Base-by-base conservation (phyloP, 2,888 invertebrate species). In the Drosophila mettleri region DNA sequence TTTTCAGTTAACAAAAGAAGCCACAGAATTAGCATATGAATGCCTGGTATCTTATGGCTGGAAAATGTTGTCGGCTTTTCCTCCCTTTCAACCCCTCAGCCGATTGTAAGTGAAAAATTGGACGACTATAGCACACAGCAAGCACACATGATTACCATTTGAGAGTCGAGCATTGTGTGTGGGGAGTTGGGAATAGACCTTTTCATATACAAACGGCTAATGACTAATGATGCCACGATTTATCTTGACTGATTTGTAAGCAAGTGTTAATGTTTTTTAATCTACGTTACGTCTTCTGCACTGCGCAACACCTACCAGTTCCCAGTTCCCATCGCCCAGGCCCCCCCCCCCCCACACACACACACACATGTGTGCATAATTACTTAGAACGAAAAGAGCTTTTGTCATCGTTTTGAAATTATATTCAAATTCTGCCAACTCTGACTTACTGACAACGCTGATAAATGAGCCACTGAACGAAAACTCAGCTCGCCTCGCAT, bases 221-320 rank as follows among this genome's bases (percentile, higher is more conserved):
- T 86, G 86, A 86, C 87, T 86, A 86, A 86, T 86, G 89, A 85
- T 89, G 68, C 70, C 43, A 68, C 71, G 68, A 86, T 86, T 86
- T 85, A 82, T 86, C 89, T 84, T 64, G 48, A 70, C 59, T 62
- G 77, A 71, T 81, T 82, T 83, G 72, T 62, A 60, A 67, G 75
- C 75, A 83, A 83, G 88, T 88, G 83, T 72, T 84, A 86, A 85
- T 85, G 76, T 74, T 69, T 69, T 68, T 78, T 66, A 77, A 74
- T 74, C 69, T 74, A 54, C 68, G 51, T 58, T 51, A 24, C 24
- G 58, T 29, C 33, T n/a, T 4, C n/a, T 31, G 31, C 38, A 34
- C 43, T 20, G 12, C 39, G 6, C 22, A 31, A 24, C 33, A 18
- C 24, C 51, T 2, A 3, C 24, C 39, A 31, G 14, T 36, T 7